Conservation (phyloP, 1,140 invertebrate species). For the Mamestra configurata region DNA sequence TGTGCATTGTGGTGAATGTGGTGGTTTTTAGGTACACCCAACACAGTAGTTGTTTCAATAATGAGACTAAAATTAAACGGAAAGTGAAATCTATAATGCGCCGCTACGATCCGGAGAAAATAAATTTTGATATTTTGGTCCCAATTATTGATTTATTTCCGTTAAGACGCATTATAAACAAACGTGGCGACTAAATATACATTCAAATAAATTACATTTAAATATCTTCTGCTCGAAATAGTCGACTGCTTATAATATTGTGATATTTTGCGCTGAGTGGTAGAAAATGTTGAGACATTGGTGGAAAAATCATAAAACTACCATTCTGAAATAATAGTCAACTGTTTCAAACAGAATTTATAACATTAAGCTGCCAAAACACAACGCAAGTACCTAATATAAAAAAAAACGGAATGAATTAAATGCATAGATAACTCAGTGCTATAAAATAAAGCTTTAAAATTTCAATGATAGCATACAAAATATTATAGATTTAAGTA, state of each 20-base stretch:
- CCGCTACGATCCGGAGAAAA: constrained; percentile 6
- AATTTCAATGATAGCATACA: constrained; percentile 22
- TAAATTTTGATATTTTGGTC: constrained; percentile 48
- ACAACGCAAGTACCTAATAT: constrained; percentile 51
- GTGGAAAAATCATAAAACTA: neutral
- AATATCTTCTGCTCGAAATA: constrained; percentile 25
- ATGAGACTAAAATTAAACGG: neutral
- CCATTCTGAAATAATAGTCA: neutral
- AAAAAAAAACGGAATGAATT: constrained; percentile 53
- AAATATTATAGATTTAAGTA: constrained; percentile 23
- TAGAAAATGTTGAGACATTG: neutral
- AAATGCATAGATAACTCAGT: constrained; percentile 53
- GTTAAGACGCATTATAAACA: constrained; percentile 11
- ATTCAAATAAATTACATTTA: constrained; percentile 35
- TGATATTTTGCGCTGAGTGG: constrained; percentile 12
- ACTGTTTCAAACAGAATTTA: constrained; percentile 35
- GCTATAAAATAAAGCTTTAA: constrained; percentile 23
- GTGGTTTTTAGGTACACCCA: too few relatives aligned
- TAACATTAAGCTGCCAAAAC: constrained; percentile 56
- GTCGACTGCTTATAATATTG: neutral
- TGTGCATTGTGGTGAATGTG: too few relatives aligned
- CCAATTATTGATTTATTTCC: constrained; percentile 36
- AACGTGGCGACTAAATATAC: constrained; percentile 6
- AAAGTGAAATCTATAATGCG: neutral
- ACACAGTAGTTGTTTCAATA: neutral